Base-by-base conservation (phyloP, 2,797 vertebrate genomes). In the Naso thynnoides region DNA sequence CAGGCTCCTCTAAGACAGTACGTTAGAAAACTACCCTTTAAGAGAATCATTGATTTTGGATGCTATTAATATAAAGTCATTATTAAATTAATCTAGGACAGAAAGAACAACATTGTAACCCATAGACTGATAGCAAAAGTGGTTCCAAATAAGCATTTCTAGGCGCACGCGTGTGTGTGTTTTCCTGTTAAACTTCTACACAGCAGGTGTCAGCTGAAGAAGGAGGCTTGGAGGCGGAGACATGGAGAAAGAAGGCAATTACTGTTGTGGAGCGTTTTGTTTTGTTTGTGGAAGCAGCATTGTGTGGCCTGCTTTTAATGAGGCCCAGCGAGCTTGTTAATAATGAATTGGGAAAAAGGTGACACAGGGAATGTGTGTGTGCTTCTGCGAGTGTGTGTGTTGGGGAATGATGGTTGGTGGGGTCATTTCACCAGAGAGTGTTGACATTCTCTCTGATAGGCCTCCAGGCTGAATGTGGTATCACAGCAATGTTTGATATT, bases 241-340 rank as follows among this genome's bases (percentile, higher is more conserved):
- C 85, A 76, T 45, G 44, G 81, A 79, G 79, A 72, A 84, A 91
- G 82, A 89, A 89, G 84, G 88, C 89, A 91, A 93, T 92, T 92
- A 91, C 78, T 90, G 86, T 89, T 85, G 83, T 76, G 89, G 78
- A 79, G 82, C 77, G 0, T 90, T 89, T 84, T 85, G 88, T 89
- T 92, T 87, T 92, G 88, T 89, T 92, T 91, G 83, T 88, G 81
- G 78, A 82, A 79, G 88, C 84, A 65, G 82, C 73, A 86, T 87
- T 84, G 89, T 92, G 85, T 86, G 84, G 80, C 87, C 71, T 63
- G 72, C 73, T 84, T 85, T 87, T 93, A 94, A 94, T 91, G 92
- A 94, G 90, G 85, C 88, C 87, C 75, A 27, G 82, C 68, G 82
- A 91, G 91, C 90, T 89, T 74, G 79, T 91, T 92, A 90, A 93